Evolutionary conservation across 2,797 vertebrate genomes (phyloP).

Genomic region (Martes flavigula): DNA sequence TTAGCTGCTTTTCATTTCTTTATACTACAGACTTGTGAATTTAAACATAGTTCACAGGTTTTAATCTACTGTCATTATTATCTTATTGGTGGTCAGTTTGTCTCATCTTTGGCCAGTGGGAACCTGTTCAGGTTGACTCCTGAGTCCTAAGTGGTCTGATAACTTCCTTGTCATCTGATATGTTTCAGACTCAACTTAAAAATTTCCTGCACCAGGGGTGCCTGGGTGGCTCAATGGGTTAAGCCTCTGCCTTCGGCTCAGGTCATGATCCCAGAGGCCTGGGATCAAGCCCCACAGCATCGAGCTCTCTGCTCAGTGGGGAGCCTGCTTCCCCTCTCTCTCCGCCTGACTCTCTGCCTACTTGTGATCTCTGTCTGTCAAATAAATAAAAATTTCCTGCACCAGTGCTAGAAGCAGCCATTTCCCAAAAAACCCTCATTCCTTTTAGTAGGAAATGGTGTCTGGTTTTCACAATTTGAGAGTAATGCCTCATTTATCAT

Average conservation of each 20-base stretch:
- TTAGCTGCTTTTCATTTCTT: constrained; percentile 7
- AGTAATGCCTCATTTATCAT: background rate
- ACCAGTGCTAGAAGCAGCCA: background rate
- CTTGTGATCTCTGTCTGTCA: no score
- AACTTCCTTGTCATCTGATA: background rate
- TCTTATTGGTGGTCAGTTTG: background rate
- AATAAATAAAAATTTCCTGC: background rate
- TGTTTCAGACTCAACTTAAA: background rate
- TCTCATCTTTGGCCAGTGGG: background rate
- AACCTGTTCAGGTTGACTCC: background rate
- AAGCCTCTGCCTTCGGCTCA: no score
- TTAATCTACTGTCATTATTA: background rate
- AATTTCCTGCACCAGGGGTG: background rate
- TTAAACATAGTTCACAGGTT: background rate
- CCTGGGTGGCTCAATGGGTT: no score
- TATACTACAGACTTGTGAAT: background rate
- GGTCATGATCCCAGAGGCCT: no score
- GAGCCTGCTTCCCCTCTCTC: no score
- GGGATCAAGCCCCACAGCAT: no score
- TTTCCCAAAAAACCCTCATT: background rate
- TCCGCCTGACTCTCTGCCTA: no score
- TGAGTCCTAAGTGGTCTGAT: background rate
- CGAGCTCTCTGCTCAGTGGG: no score
- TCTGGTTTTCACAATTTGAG: background rate
- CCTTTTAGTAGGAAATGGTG: constrained; percentile 1